Percentiles rank a stretch among this genome's conserved stretches.
Conservation (phyloP, 2,113 vertebrate genomes). For the Clarias magur region DNA sequence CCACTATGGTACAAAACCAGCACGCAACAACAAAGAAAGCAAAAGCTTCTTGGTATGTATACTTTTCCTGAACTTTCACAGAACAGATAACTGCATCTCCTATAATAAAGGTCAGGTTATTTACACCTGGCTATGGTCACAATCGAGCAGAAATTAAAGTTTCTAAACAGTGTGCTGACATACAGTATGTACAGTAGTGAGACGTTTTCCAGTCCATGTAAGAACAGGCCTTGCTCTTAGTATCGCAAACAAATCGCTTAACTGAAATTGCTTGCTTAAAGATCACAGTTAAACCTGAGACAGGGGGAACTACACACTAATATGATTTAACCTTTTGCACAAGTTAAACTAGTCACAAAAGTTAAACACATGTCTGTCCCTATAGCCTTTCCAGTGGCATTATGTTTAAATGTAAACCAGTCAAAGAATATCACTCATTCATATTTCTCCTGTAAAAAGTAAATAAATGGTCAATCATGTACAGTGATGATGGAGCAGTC, state of each 20-base stretch:
- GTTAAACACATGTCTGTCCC: too few relatives aligned
- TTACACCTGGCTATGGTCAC: not conserved
- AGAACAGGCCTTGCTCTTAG: not conserved
- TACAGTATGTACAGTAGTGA: not conserved
- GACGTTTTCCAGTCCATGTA: not conserved
- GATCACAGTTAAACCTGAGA: not conserved
- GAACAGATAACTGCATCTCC: not conserved
- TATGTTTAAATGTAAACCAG: not conserved
- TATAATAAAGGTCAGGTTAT: not conserved
- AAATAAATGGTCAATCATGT: not conserved
- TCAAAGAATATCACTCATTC: not conserved
- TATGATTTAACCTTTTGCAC: not conserved
- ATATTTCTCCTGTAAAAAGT: not conserved
- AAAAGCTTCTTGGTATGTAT: not conserved
- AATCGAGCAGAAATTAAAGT: not conserved
- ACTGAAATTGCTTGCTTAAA: not conserved
- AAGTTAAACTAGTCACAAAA: too few relatives aligned
- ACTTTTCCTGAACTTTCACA: not conserved
- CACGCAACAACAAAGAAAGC: not conserved
- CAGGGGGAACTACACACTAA: not conserved
- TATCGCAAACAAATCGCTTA: not conserved
- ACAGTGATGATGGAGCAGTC: not conserved
- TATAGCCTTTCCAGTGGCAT: not conserved
- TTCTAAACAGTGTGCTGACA: not conserved
- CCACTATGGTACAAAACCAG: not conserved